Conservation (phyloP, 1,140 invertebrate genomes). For the Lordiphosa mommai region DNA sequence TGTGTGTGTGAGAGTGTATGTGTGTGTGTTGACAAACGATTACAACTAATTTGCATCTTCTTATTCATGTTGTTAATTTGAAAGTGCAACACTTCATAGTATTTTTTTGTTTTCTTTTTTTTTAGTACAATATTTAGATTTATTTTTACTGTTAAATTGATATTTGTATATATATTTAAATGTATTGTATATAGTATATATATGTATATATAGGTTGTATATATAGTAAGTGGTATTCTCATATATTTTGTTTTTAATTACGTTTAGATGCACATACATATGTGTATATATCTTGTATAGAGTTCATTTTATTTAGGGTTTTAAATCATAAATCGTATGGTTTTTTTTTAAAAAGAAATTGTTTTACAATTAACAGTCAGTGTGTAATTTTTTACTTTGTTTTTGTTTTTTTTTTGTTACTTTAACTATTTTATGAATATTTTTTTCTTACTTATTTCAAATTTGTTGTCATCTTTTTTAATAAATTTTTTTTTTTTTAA, state of each 20-base stretch:
- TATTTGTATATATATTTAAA: slow-evolving; percentile 73
- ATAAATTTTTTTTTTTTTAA: slow-evolving; percentile 15
- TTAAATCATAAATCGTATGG: slow-evolving; percentile 64
- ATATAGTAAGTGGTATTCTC: slow-evolving; percentile 56
- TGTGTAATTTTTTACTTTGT: slow-evolving; percentile 36
- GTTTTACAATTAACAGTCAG: slow-evolving; percentile 80
- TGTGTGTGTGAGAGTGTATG: slow-evolving; percentile 16
- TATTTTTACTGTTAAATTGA: slow-evolving; percentile 75
- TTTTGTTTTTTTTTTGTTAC: slow-evolving; percentile 40
- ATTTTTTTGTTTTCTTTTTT: slow-evolving; percentile 27
- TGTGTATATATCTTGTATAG: slow-evolving; percentile 43
- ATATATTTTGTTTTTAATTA: slow-evolving; percentile 53
- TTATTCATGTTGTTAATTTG: slow-evolving; percentile 30
- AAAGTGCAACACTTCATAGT: slow-evolving; percentile 65
- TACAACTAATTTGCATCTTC: slow-evolving; percentile 41
- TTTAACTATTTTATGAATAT: slow-evolving; percentile 56
- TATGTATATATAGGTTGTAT: slow-evolving; percentile 64
- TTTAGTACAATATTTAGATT: slow-evolving; percentile 77
- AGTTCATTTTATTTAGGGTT: slow-evolving; percentile 50
- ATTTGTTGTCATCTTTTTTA: slow-evolving; percentile 26
- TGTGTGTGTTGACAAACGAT: slow-evolving; percentile 28
- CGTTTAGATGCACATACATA: slow-evolving; percentile 67
- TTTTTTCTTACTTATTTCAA: slow-evolving; percentile 38
- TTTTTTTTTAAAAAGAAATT: slow-evolving; percentile 69
- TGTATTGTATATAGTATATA: slow-evolving; percentile 47